These are phyloP conservation scores for Exaiptasia diaphana DNA, from an alignment of 64 coral and sea anemone genomes.

Conservation along the genomic window DNA sequence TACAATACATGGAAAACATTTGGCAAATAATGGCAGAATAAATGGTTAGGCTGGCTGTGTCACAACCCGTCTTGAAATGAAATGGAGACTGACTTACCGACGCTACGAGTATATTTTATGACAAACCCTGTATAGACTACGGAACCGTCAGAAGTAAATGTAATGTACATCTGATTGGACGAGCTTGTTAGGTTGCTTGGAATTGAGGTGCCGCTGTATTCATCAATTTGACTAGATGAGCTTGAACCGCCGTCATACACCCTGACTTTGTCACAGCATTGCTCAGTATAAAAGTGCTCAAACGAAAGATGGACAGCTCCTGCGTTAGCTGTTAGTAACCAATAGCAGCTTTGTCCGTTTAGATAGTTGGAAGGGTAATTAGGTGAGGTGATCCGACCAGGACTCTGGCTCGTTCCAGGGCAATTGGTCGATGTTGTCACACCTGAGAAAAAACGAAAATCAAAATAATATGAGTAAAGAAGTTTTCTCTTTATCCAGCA, in stretches of 20 bases:
- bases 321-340: constrained; percentile 1
- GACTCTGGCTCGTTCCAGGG: neutral
- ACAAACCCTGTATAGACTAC: neutral
- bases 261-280: neutral
- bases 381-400: neutral
- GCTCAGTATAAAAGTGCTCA: neutral
- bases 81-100: too few relatives aligned
- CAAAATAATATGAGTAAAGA: too few relatives aligned
- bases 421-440: too few relatives aligned
- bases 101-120: too few relatives aligned
- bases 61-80: too few relatives aligned
- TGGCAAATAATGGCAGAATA: too few relatives aligned
- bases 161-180: neutral
- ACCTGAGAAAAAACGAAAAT: too few relatives aligned
- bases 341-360: neutral
- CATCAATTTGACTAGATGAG: neutral
- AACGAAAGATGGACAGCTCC: neutral
- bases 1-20: too few relatives aligned
- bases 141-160: constrained; percentile 1
- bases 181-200: constrained; percentile 11
- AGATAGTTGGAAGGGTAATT: neutral
- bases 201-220: neutral
- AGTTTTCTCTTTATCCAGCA: too few relatives aligned
- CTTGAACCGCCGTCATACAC: constrained; percentile 20
- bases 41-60: too few relatives aligned